Evolutionary conservation across 2,888 invertebrate genomes (phyloP).

Genomic region (Masnerella sp.): DNA sequence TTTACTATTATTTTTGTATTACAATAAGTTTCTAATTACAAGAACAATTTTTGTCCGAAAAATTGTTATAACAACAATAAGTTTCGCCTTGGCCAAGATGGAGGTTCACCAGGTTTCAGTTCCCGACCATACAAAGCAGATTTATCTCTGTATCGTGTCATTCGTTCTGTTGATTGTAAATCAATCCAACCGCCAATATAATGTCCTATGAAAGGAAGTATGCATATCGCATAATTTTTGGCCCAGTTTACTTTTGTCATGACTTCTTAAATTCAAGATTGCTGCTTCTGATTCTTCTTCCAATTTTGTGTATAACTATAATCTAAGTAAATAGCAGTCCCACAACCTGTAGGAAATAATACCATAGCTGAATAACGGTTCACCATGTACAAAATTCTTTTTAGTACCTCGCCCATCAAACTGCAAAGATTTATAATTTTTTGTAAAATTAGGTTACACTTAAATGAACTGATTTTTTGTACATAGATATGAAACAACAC

Average conservation of each 20-base stretch:
- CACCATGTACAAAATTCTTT: constrained; percentile 1
- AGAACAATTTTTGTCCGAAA: too few relatives aligned
- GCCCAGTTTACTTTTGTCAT: constrained; percentile 75
- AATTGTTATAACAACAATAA: too few relatives aligned
- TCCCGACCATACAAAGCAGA: constrained; percentile 86
- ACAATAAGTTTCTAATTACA: too few relatives aligned
- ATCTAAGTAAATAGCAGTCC: constrained; percentile 83
- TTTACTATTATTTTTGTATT: too few relatives aligned
- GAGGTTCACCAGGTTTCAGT: constrained; percentile 83
- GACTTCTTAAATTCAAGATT: constrained; percentile 38
- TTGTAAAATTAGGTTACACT: too few relatives aligned
- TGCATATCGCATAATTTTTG: constrained; percentile 79
- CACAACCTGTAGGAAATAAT: constrained; percentile 66
- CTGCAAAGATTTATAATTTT: constrained; percentile 1
- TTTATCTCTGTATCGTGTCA: constrained; percentile 87
- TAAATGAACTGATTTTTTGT: too few relatives aligned
- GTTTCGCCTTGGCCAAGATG: constrained; percentile 84
- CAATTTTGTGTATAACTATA: constrained; percentile 85
- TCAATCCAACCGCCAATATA: constrained; percentile 83
- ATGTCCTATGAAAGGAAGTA: constrained; percentile 81
- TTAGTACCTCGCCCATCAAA: constrained; percentile 10
- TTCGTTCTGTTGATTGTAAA: constrained; percentile 84
- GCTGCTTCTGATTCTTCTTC: constrained; percentile 79
- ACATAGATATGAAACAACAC: too few relatives aligned
- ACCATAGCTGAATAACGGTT: constrained; percentile 18